Evolutionary conservation across 2,888 invertebrate species (phyloP).

Genomic region (Catocala sponsa): DNA sequence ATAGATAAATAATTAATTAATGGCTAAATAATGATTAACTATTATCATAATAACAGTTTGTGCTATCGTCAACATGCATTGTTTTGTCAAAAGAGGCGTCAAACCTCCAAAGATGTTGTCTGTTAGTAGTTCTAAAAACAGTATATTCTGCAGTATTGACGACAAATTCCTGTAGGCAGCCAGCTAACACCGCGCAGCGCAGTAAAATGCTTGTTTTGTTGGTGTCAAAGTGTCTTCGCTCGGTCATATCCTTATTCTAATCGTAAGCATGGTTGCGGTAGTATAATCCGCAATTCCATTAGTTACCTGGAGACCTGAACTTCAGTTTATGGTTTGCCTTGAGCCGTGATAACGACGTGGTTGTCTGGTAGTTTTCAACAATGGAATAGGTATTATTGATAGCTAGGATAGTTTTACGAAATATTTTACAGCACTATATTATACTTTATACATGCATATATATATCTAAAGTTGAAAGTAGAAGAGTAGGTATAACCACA

Average conservation of each 20-base stretch:
- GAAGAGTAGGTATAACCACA: too few species aligned
- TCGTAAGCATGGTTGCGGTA: slow-evolving; percentile 49
- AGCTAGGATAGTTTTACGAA: too few species aligned
- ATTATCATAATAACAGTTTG: too few species aligned
- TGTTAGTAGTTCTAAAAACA: too few species aligned
- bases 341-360: slow-evolving; percentile 17
- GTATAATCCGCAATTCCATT: slow-evolving; percentile 67
- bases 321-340: slow-evolving; percentile 51
- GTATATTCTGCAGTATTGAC: not conserved
- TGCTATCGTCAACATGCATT: too few species aligned
- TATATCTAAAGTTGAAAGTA: too few species aligned
- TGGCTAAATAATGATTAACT: too few species aligned
- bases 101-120: too few species aligned
- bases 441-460: too few species aligned
- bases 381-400: not conserved
- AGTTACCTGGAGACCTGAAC: slow-evolving; percentile 55
- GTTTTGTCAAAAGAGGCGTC: too few species aligned
- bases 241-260: slow-evolving; percentile 42
- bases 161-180: slow-evolving; percentile 32
- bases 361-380: slow-evolving; percentile 12
- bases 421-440: too few species aligned
- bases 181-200: slow-evolving; percentile 23
- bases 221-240: slow-evolving; percentile 50
- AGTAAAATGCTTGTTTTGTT: slow-evolving; percentile 41
- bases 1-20: too few species aligned